These are phyloP conservation scores for Protonibea diacanthus DNA, from an alignment of 2,797 vertebrate species.

Conservation along the genomic window DNA sequence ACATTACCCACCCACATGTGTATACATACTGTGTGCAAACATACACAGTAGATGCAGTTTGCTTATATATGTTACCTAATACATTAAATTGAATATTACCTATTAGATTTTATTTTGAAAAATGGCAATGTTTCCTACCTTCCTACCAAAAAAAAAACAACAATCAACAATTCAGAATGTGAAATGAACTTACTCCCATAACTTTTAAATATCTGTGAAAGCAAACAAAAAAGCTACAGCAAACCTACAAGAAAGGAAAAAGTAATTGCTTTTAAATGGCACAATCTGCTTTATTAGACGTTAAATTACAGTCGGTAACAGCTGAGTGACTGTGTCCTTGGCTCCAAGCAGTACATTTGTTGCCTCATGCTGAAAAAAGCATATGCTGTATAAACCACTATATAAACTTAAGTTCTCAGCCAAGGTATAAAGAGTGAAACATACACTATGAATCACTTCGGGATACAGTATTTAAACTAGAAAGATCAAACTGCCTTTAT, in stretches of 20 bases:
- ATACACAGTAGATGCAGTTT: background rate
- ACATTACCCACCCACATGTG: background rate
- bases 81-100: background rate
- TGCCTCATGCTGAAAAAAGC: slow-evolving; percentile 20
- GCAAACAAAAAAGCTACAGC: background rate
- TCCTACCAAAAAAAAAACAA: no score
- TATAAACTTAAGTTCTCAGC: background rate
- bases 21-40: background rate
- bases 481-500: slow-evolving; percentile 7
- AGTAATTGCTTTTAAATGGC: background rate
- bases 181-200: background rate
- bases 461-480: background rate
- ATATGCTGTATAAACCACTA: background rate
- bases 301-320: background rate
- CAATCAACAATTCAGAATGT: background rate
- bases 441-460: slow-evolving; percentile 5
- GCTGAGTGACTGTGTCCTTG: background rate
- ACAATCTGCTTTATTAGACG: background rate
- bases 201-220: no score
- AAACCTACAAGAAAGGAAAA: background rate
- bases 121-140: no score
- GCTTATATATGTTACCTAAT: background rate
- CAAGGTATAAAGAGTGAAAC: slow-evolving; percentile 4
- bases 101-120: background rate
- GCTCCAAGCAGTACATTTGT: slow-evolving; percentile 3